Evolutionary conservation across 2,888 invertebrate genomes (phyloP).

Genomic region (Drosophila atroscutellata): DNA sequence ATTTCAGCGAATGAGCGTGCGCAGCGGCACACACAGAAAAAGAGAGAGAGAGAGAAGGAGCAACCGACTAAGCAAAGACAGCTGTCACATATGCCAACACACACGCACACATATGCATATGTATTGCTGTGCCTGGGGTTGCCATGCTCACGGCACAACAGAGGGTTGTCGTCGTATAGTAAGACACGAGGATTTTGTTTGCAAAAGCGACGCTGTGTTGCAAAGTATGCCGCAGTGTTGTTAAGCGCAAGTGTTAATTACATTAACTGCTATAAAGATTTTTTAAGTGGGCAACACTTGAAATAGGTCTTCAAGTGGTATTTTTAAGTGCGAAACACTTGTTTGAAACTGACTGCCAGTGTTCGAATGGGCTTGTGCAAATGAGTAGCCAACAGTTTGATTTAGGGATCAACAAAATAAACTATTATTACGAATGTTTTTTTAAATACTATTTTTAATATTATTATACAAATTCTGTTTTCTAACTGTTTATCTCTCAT

Average conservation of each 20-base stretch:
- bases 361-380: background rate
- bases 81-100: slow-evolving; percentile 39
- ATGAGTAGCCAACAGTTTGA: background rate
- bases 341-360: background rate
- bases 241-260: slow-evolving; percentile 15
- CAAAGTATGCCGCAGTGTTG: slow-evolving; percentile 39
- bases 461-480: background rate
- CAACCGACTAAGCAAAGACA: slow-evolving; percentile 34
- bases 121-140: slow-evolving; percentile 33
- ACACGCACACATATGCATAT: background rate
- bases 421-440: background rate
- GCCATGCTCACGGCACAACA: slow-evolving; percentile 22
- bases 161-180: slow-evolving; percentile 51
- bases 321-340: slow-evolving; percentile 1
- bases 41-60: background rate
- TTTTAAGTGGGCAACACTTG: slow-evolving; percentile 26
- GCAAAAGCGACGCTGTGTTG: slow-evolving; percentile 35
- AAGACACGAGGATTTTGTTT: slow-evolving; percentile 13
- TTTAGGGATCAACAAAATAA: background rate
- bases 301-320: slow-evolving; percentile 3
- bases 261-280: background rate
- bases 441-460: background rate
- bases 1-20: slow-evolving; percentile 64
- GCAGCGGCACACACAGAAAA: slow-evolving; percentile 45
- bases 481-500: background rate